Base-by-base conservation (phyloP, 1,140 invertebrate genomes). In the Matsumurasca onukii region DNA sequence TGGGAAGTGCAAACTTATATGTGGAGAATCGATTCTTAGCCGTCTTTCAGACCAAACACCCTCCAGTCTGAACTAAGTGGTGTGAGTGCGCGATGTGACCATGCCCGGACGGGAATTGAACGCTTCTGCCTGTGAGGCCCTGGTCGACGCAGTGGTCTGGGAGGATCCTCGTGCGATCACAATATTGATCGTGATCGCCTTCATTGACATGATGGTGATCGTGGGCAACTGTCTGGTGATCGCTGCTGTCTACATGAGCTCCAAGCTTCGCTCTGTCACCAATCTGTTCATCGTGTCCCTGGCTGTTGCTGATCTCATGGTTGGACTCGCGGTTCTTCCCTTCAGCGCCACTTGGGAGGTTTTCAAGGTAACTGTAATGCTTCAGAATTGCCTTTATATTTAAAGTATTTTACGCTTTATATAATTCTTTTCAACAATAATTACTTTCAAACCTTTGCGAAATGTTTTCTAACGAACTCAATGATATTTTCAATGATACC, bases 271-370 rank as follows among this genome's bases (percentile, higher is more conserved):
- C 52, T 94, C 93, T 66, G 93, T 97, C 69, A 98, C 95, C 48
- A 98, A 98, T 80, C 86, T 95, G 76, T 97, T 98, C 81, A 98
- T 98, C 75, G 88, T 96, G 31, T 97, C 93, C 27, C 83, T 98
- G 70, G 96, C 95, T 0, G 89, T 96, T 0, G 93, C 95, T 31
- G 96, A 98, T 81, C 84, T 98, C 29, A 82, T 97, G 75, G 92
- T 98, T 12, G 95, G 95, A 0, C 79, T 96, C 1, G 91, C 91
- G 17, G 94, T 97, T n/a, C 82, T 97, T 63, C 93, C 93, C 0
- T 95, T 95, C 79, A 94, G 91, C 20, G 91, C 93, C 66, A 92
- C 90, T 3, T 89, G 91, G 84, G 92, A 95, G 79, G 91, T 94
- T n/a, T 92, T 89, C 78, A 89, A 92, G 87, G 91, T 91, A 75